phyloP scores from a whole-genome alignment of 2,113 vertebrate species.

The Cyprinodon variegatus region DNA sequence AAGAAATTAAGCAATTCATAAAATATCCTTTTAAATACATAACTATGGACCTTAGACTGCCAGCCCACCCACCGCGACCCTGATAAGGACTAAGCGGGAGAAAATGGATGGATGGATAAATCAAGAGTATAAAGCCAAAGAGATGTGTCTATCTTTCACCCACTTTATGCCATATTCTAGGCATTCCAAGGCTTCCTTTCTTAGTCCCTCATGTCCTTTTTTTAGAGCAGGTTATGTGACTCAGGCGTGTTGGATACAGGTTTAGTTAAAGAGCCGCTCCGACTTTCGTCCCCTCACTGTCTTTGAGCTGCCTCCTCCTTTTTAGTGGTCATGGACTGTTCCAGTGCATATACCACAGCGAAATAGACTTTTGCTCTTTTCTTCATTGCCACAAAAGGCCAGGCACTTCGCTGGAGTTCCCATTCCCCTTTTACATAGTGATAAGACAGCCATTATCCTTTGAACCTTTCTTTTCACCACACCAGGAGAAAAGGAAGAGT shows the following conservation, averaged over 20 bases:
- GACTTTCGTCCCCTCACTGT: conserved; percentile 48
- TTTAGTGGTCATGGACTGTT: conserved; percentile 71
- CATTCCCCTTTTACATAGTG: conserved; percentile 80
- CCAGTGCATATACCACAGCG: conserved; percentile 69
- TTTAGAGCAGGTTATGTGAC: conserved; percentile 52
- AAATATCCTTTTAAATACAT: no score
- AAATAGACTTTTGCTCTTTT: conserved; percentile 80
- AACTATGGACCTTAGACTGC: no score
- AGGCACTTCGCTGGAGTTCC: conserved; percentile 77
- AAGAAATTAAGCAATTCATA: no score
- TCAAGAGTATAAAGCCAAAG: not conserved
- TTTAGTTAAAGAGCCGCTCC: conserved; percentile 69
- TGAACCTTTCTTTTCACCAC: conserved; percentile 77
- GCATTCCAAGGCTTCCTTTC: conserved; percentile 36
- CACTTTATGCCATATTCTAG: conserved; percentile 6
- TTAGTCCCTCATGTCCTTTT: conserved; percentile 24
- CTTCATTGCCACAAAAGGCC: conserved; percentile 81
- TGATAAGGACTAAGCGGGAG: no score
- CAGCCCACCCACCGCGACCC: no score
- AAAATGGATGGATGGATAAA: no score
- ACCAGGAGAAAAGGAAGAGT: conserved; percentile 75
- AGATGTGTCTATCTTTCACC: conserved; percentile 9
- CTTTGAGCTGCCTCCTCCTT: conserved; percentile 55
- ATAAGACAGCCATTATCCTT: conserved; percentile 83
- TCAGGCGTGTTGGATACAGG: conserved; percentile 57